These are phyloP conservation scores for Cnemophilus loriae DNA, from an alignment of 2,113 vertebrate species.

Conservation along the genomic window DNA sequence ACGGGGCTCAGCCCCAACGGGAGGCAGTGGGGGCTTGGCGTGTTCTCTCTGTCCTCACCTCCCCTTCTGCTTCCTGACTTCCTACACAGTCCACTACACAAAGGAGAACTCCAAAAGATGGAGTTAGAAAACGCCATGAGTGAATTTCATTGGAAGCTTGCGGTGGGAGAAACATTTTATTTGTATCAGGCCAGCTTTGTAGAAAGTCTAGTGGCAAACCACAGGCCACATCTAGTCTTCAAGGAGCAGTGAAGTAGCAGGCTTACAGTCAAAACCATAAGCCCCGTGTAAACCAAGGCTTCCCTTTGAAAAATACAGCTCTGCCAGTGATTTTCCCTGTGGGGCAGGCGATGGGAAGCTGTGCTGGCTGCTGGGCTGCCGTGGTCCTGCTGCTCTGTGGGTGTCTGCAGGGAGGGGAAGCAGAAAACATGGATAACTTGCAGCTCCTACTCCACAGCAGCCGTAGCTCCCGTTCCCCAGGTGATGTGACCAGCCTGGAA, in stretches of 20 bases:
- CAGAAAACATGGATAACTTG: neutral
- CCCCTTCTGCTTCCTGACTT: neutral
- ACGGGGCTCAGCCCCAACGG: fast-evolving
- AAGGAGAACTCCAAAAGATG: neutral
- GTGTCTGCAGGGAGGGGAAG: neutral
- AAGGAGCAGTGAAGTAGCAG: neutral
- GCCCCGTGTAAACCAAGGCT: neutral
- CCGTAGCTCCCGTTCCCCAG: neutral
- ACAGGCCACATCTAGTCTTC: slow-evolving; percentile 21
- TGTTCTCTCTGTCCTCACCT: neutral
- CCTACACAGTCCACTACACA: neutral
- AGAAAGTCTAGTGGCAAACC: slow-evolving; percentile 19
- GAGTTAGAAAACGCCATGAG: neutral
- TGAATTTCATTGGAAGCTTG: neutral
- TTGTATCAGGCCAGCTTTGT: neutral
- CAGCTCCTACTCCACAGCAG: neutral
- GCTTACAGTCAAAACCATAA: slow-evolving; percentile 3
- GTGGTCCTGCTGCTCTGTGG: fast-evolving
- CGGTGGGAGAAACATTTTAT: neutral
- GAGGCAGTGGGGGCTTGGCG: neutral
- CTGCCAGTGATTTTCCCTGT: neutral
- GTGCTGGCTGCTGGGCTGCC: neutral
- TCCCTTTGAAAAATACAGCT: neutral
- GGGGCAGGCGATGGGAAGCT: neutral
- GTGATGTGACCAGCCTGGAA: neutral